Conservation (phyloP, 2,888 invertebrate species). For the Chelonus formosanus region DNA sequence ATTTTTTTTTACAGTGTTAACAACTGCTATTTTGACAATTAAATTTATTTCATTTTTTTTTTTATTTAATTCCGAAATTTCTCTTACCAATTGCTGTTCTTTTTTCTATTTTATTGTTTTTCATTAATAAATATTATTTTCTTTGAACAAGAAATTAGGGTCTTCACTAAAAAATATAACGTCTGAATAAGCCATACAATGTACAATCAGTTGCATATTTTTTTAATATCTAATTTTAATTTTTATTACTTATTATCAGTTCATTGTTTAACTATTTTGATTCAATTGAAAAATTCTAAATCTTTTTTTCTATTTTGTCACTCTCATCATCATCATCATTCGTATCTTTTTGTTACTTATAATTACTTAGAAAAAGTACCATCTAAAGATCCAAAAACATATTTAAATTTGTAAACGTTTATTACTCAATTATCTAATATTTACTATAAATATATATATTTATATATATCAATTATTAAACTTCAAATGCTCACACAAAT, state of each 20-base stretch:
- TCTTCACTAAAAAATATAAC: neutral
- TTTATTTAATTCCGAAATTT: conserved; percentile 15
- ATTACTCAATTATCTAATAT: too few relatives aligned
- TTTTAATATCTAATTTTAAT: neutral
- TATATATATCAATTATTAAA: too few relatives aligned
- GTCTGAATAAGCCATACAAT: neutral
- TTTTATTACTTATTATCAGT: conserved; percentile 7
- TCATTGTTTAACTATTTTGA: conserved; percentile 42
- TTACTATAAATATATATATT: too few relatives aligned
- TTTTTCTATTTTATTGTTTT: conserved; percentile 17
- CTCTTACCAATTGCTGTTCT: conserved; percentile 43
- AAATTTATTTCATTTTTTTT: conserved; percentile 26
- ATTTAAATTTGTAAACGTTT: too few relatives aligned
- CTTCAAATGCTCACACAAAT: too few relatives aligned
- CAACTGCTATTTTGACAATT: conserved; percentile 45
- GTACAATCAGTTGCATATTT: neutral
- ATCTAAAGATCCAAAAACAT: too few relatives aligned
- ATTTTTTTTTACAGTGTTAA: conserved; percentile 42
- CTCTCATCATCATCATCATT: conserved; percentile 6
- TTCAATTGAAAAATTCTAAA: conserved; percentile 58
- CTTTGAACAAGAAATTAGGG: conserved; percentile 21
- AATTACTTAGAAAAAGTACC: too few relatives aligned
- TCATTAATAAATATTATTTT: conserved; percentile 29
- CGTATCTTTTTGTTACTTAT: conserved; percentile 13
- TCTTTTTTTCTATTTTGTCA: too few relatives aligned